A percentile compares a stretch with the other conserved stretches of the same genome.
phyloP scores from a whole-genome alignment of 2,888 invertebrate species.

The Phaonia tiefii region DNA sequence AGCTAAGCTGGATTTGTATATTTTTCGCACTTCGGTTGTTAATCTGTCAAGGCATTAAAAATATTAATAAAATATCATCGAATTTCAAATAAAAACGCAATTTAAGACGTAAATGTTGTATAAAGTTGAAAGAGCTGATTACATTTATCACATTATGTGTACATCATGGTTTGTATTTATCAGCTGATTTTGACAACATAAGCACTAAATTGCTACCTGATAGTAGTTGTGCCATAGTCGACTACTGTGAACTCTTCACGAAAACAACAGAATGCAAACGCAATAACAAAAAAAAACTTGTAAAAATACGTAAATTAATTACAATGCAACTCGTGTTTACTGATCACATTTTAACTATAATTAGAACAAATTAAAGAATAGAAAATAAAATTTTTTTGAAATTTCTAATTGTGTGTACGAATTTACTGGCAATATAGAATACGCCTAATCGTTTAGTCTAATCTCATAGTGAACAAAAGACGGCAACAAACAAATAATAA shows the following conservation, averaged over 20 bases:
- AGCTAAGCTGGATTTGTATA: too few species aligned
- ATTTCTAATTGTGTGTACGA: background rate
- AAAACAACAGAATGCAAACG: slow-evolving; percentile 44
- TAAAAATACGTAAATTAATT: slow-evolving; percentile 41
- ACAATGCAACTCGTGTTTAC: slow-evolving; percentile 55
- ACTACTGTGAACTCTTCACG: background rate
- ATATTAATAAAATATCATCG: too few species aligned
- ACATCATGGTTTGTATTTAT: too few species aligned
- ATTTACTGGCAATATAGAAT: background rate
- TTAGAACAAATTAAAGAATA: background rate
- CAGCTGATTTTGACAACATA: too few species aligned
- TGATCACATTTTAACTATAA: slow-evolving; percentile 1
- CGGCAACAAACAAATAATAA: background rate
- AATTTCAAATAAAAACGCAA: too few species aligned
- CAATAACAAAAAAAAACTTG: slow-evolving; percentile 45
- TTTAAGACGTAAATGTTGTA: too few species aligned
- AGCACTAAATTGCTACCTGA: too few species aligned
- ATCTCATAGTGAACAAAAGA: background rate
- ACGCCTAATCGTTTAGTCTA: background rate
- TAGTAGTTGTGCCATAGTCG: too few species aligned
- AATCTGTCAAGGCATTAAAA: too few species aligned
- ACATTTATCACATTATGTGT: too few species aligned
- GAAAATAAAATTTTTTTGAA: background rate
- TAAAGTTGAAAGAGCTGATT: too few species aligned
- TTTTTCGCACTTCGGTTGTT: too few species aligned